These are phyloP conservation scores for Drosophila ironensis DNA, from an alignment of 1,140 invertebrate species.

Conservation along the genomic window DNA sequence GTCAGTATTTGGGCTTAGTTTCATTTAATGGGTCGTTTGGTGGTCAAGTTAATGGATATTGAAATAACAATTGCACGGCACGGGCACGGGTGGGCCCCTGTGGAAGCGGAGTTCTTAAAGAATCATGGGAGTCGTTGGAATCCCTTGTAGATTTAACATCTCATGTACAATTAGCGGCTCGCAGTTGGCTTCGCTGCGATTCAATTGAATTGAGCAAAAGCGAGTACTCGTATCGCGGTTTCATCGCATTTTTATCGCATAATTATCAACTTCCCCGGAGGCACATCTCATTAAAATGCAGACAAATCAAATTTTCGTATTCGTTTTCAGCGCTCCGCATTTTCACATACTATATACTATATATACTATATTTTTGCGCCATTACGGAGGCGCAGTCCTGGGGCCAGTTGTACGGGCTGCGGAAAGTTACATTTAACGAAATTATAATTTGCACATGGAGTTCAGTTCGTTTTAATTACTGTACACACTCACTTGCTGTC, in stretches of 20 bases:
- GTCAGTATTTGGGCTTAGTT: too few relatives aligned
- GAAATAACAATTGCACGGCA: too few relatives aligned
- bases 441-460: slow-evolving; percentile 35
- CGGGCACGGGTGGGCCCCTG: too few relatives aligned
- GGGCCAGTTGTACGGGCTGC: background rate
- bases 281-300: slow-evolving; percentile 68
- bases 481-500: slow-evolving; percentile 51
- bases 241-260: slow-evolving; percentile 34
- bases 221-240: too few relatives aligned
- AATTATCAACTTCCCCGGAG: slow-evolving; percentile 59
- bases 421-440: slow-evolving; percentile 42
- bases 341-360: background rate
- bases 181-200: too few relatives aligned
- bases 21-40: too few relatives aligned
- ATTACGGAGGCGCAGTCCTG: too few relatives aligned
- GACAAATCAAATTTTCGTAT: slow-evolving; percentile 65
- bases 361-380: background rate
- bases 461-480: slow-evolving; percentile 60
- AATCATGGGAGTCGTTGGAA: too few relatives aligned
- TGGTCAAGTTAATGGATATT: too few relatives aligned
- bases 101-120: too few relatives aligned
- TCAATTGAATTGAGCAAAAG: slow-evolving; percentile 16
- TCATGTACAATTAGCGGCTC: too few relatives aligned
- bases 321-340: slow-evolving; percentile 24
- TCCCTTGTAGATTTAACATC: too few relatives aligned